Evolutionary conservation across 2,888 invertebrate genomes (phyloP).

Genomic region (Cotesia congregata): DNA sequence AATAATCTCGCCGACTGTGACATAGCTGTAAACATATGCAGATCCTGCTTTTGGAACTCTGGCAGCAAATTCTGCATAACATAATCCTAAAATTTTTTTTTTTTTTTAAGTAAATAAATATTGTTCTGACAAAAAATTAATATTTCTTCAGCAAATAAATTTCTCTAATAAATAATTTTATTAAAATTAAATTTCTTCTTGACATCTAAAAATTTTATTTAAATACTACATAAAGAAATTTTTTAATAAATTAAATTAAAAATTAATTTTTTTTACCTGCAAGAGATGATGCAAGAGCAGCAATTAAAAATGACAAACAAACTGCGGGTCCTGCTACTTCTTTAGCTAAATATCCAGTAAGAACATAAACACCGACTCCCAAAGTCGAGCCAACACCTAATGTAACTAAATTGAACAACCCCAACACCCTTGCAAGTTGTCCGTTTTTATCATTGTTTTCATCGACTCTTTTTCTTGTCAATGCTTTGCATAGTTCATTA

Average conservation of each 20-base stretch:
- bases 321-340: not conserved
- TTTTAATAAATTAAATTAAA: not conserved
- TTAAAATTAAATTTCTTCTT: no score
- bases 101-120: no score
- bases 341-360: not conserved
- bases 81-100: conserved; percentile 73
- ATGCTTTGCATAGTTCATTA: not conserved
- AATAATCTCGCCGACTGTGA: conserved; percentile 83
- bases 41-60: conserved; percentile 87
- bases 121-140: no score
- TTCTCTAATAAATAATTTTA: no score
- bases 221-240: no score
- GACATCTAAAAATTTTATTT: no score
- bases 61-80: conserved; percentile 87
- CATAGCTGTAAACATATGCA: conserved; percentile 89
- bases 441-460: not conserved
- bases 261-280: not conserved
- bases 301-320: not conserved
- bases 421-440: not conserved
- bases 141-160: no score
- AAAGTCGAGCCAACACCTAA: not conserved
- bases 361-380: not conserved
- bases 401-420: not conserved
- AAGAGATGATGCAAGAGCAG: not conserved
- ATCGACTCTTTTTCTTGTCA: not conserved